Evolutionary conservation across 1,140 invertebrate genomes (phyloP).

Genomic region (Sycophaga agraensis): DNA sequence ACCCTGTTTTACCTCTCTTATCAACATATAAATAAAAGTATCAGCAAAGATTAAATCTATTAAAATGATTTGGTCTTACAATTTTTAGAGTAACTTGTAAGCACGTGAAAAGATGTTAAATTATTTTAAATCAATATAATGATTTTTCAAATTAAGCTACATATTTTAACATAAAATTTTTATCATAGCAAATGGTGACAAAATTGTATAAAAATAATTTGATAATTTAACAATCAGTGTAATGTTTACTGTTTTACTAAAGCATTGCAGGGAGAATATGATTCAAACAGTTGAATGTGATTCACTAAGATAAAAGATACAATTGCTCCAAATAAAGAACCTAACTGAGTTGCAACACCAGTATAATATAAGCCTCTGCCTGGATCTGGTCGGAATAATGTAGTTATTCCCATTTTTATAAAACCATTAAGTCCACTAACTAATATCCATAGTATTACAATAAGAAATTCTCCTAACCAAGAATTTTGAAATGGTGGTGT

Average conservation of each 20-base stretch:
- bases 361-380: conserved; percentile 69
- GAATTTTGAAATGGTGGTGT: conserved; percentile 67
- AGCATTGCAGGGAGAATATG: conserved; percentile 43
- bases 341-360: conserved; percentile 78
- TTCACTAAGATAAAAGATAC: conserved; percentile 75
- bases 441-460: conserved; percentile 71
- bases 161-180: no score
- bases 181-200: background rate
- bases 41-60: no score
- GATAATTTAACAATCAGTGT: no score
- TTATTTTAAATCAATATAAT: no score
- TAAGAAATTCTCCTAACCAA: conserved; percentile 63
- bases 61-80: no score
- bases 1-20: no score
- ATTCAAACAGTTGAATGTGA: conserved; percentile 65
- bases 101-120: no score
- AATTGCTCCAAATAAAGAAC: conserved; percentile 77
- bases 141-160: no score
- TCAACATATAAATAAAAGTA: no score
- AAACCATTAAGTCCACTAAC: conserved; percentile 74
- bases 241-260: conserved; percentile 27
- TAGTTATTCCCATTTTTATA: conserved; percentile 78
- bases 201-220: background rate
- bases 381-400: conserved; percentile 62
- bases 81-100: no score